Evolutionary conservation across 1,140 invertebrate genomes (phyloP), one percentile per base, ranked within the genome.

Genomic region (Cataglyphis hispanica): DNA sequence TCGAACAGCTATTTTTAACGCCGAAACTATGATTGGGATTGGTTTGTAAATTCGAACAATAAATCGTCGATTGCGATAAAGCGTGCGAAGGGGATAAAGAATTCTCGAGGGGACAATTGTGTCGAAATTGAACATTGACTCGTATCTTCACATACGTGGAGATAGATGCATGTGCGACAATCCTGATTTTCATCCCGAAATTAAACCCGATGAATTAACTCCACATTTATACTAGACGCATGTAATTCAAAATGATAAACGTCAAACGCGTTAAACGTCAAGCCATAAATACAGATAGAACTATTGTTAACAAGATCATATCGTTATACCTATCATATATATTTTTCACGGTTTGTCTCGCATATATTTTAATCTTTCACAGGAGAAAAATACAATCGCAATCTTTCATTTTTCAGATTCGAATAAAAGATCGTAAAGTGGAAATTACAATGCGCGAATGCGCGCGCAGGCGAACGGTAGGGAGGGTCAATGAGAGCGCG

Each of bases 61-160:
- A 19, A 40, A 25, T 34, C 19, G 64, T 76, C 25, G 13, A 22
- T 90, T 87, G 87, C 87, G 80, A 86, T 74, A 85, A 72, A 76
- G 69, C 70, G 74, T 86, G 76, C 50, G 37, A 27, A 72, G 27
- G 78, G 78, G 66, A 19, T 85, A 83, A 74, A 89, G 78, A 74
- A 74, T 74, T n/a, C 78, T 58, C 78, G 8, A 34, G 53, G 67
- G 67, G 37, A 61, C 67, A 46, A 74, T 83, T 53, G 25, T 6
- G 5, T 60, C 50, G 67, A 8, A 74, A 83, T 83, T 72, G 72
- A 74, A 83, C 53, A 43, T 46, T 60, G 19, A 37, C 31, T 69
- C 43, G 16, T 53, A 40, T 16, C 16, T 53, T n/a, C n/a, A 60
- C 7, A 31, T 31, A 27, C 40, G 27, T 7, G 43, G 4, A n/a